These are phyloP conservation scores for Lanistes nyassanus DNA, from an alignment of 1,140 invertebrate genomes.

Conservation along the genomic window DNA sequence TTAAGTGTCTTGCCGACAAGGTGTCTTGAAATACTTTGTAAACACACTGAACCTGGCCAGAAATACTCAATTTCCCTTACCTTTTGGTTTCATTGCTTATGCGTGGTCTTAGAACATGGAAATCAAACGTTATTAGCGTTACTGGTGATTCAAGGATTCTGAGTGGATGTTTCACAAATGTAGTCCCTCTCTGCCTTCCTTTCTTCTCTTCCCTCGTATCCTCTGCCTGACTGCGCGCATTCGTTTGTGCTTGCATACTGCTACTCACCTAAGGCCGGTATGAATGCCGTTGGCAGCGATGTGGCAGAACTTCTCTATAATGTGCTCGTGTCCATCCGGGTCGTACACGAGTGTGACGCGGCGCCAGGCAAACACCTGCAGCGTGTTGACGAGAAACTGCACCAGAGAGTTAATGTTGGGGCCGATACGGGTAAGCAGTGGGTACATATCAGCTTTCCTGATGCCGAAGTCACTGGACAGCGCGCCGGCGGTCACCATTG, in stretches of 20 bases:
- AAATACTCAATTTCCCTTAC: too few relatives aligned
- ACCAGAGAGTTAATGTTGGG: constrained; percentile 82
- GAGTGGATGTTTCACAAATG: too few relatives aligned
- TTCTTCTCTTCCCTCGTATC: too few relatives aligned
- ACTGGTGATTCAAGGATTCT: too few relatives aligned
- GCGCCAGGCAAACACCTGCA: constrained; percentile 74
- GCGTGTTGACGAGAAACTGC: constrained; percentile 74
- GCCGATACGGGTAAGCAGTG: constrained; percentile 86
- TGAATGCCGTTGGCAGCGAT: constrained; percentile 50
- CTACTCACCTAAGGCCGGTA: constrained; percentile 34
- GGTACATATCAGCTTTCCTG: constrained; percentile 72
- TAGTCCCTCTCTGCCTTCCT: too few relatives aligned
- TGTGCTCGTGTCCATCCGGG: constrained; percentile 71
- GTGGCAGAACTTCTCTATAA: constrained; percentile 69
- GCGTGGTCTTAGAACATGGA: too few relatives aligned
- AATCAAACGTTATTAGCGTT: too few relatives aligned
- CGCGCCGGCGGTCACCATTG: constrained; percentile 79
- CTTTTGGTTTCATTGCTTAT: too few relatives aligned
- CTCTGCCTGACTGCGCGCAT: not conserved
- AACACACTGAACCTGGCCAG: too few relatives aligned
- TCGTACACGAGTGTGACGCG: constrained; percentile 79
- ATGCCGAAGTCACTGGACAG: constrained; percentile 81
- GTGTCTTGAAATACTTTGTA: too few relatives aligned
- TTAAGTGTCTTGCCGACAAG: too few relatives aligned
- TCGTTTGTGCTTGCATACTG: not conserved